phyloP scores from a whole-genome alignment of 2,113 vertebrate genomes.

The Urocitellus parryii region DNA sequence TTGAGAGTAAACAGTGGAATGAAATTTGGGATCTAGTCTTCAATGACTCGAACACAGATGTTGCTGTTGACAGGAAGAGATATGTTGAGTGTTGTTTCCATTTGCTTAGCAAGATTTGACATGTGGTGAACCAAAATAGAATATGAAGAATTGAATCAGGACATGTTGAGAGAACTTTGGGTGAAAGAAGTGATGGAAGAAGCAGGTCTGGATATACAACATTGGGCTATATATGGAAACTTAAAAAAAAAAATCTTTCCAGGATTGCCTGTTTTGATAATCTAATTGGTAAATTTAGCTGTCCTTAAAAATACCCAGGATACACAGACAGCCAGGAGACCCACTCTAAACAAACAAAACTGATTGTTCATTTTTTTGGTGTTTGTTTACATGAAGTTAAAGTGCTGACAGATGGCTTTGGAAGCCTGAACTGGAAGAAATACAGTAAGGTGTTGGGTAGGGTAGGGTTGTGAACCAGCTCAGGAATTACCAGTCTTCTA shows the following conservation, averaged over 20 bases:
- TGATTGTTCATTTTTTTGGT: not conserved
- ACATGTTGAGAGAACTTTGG: constrained; percentile 60
- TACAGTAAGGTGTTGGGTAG: not conserved
- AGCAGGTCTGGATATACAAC: constrained; percentile 37
- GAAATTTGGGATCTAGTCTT: constrained; percentile 43
- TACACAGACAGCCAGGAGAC: not conserved
- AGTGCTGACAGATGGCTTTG: not conserved
- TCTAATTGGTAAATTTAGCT: constrained; percentile 48
- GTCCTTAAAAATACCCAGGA: constrained; percentile 25
- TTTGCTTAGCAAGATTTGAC: constrained; percentile 72
- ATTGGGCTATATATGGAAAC: constrained; percentile 41
- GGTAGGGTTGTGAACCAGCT: not conserved
- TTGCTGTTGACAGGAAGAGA: constrained; percentile 64
- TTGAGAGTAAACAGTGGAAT: constrained; percentile 42
- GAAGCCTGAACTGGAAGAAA: not conserved
- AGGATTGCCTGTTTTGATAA: constrained; percentile 51
- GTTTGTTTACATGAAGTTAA: not conserved
- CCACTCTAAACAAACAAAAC: constrained; percentile 34
- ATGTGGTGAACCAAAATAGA: constrained; percentile 67
- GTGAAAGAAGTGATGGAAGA: constrained; percentile 57
- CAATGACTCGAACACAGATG: constrained; percentile 58
- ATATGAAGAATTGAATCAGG: constrained; percentile 58
- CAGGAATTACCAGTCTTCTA: not conserved
- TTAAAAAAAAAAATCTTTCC: not conserved
- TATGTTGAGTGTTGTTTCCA: constrained; percentile 57